phyloP scores from a whole-genome alignment of 2,888 invertebrate species.

The Drosophila borborema region DNA sequence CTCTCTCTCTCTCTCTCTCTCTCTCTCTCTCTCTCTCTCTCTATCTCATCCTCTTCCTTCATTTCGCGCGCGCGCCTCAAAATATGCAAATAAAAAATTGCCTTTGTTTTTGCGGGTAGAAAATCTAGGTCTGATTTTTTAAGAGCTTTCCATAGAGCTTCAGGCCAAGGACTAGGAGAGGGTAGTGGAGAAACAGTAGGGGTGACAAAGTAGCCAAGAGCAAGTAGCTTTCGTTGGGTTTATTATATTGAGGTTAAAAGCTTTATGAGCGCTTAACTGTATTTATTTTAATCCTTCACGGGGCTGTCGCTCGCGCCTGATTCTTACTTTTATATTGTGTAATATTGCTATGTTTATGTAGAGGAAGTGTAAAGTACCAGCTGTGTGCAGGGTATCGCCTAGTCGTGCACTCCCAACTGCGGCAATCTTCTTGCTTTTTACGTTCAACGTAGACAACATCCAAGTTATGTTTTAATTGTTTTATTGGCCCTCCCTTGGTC shows the following conservation, averaged over 20 bases:
- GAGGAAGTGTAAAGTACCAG: no score
- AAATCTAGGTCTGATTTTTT: constrained; percentile 38
- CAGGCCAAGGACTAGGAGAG: not conserved
- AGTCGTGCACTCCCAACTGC: no score
- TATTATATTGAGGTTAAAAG: constrained; percentile 30
- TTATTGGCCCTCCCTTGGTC: no score
- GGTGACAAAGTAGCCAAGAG: constrained; percentile 7
- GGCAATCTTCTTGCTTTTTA: no score
- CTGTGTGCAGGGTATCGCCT: no score
- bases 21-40: constrained; percentile 15
- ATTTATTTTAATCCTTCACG: constrained; percentile 40
- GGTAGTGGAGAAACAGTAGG: not conserved
- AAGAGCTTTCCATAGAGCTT: constrained; percentile 26
- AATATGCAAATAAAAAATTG: constrained; percentile 72
- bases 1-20: constrained; percentile 26
- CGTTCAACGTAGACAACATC: no score
- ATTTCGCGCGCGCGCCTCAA: constrained; percentile 59
- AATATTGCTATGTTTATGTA: no score
- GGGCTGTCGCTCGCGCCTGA: not conserved
- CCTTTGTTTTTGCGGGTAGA: constrained; percentile 40
- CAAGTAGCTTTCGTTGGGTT: constrained; percentile 19
- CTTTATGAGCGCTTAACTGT: constrained; percentile 31
- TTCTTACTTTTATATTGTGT: constrained; percentile 1
- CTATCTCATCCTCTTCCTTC: constrained; percentile 35
- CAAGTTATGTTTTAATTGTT: no score